Conservation (phyloP, 2,113 vertebrate genomes). For the Carollia perspicillata region DNA sequence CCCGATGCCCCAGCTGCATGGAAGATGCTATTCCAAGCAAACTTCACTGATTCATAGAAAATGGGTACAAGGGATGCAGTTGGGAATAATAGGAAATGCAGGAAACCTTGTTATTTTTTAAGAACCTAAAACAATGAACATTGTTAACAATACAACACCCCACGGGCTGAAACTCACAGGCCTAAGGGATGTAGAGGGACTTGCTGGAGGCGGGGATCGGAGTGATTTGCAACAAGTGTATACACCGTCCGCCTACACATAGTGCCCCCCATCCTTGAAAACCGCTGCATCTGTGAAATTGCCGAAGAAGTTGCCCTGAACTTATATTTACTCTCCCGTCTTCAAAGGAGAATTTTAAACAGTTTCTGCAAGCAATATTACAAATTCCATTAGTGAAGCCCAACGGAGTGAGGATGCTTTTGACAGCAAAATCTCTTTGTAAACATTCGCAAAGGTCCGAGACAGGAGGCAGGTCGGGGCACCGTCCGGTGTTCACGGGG, state of each 20-base stretch:
- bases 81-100: background rate
- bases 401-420: background rate
- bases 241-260: background rate
- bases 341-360: background rate
- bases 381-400: background rate
- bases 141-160: background rate
- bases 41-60: background rate
- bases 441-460: background rate
- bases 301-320: background rate
- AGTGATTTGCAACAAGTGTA: background rate
- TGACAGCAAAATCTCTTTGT: background rate
- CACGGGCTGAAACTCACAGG: background rate
- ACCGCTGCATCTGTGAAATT: background rate
- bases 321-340: background rate
- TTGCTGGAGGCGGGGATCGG: background rate
- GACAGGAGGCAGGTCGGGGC: background rate
- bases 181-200: background rate
- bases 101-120: background rate
- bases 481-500: too few species aligned
- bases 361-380: background rate
- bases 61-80: background rate
- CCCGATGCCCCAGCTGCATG: background rate
- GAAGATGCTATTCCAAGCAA: background rate
- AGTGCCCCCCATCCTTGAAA: background rate
- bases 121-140: background rate